These are phyloP conservation scores for Dicycla oo DNA, from an alignment of 2,888 invertebrate genomes.

Conservation along the genomic window DNA sequence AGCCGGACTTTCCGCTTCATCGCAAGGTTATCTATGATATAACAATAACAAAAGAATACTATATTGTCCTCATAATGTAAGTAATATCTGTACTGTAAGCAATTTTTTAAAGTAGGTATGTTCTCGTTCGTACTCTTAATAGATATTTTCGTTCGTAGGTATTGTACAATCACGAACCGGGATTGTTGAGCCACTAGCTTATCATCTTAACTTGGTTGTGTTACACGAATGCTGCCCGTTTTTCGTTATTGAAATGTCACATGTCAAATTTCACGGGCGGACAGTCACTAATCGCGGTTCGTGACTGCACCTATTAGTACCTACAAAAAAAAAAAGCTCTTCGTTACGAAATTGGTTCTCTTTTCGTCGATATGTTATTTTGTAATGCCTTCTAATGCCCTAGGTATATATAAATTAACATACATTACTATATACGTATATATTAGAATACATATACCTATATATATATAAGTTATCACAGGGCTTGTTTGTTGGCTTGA, in stretches of 20 bases:
- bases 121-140: too few relatives aligned
- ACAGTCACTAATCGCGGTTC: too few relatives aligned
- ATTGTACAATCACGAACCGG: too few relatives aligned
- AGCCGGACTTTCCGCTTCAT: constrained; percentile 1
- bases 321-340: constrained; percentile 27
- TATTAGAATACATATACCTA: constrained; percentile 11
- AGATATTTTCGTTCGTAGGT: constrained; percentile 11
- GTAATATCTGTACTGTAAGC: too few relatives aligned
- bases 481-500: too few relatives aligned
- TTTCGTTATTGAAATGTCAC: too few relatives aligned
- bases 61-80: background rate
- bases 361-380: constrained; percentile 50
- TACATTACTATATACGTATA: constrained; percentile 4
- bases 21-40: constrained; percentile 24
- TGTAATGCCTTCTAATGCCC: constrained; percentile 15
- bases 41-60: constrained; percentile 13
- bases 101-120: too few relatives aligned
- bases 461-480: constrained; percentile 57
- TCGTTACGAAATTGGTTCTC: constrained; percentile 28
- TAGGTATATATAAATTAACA: constrained; percentile 16
- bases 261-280: too few relatives aligned
- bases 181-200: too few relatives aligned
- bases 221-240: too few relatives aligned
- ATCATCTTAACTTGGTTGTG: too few relatives aligned
- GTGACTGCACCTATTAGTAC: too few relatives aligned